These are phyloP conservation scores for Pandion haliaetus DNA, from an alignment of 2,113 vertebrate genomes.

Conservation along the genomic window DNA sequence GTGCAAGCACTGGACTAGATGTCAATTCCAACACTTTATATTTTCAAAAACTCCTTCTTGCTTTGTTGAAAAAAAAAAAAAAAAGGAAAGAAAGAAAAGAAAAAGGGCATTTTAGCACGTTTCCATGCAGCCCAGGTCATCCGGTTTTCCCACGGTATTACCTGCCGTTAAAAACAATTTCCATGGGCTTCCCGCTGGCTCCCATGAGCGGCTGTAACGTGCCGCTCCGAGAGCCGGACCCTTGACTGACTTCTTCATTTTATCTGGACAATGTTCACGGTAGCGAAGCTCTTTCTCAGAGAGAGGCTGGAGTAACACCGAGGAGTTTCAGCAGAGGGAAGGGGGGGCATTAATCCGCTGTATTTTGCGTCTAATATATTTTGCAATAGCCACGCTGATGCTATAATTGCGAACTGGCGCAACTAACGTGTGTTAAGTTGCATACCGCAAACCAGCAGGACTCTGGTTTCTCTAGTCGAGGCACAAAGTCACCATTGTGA, in stretches of 20 bases:
- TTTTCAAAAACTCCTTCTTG: constrained; percentile 5
- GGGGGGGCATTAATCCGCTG: not conserved
- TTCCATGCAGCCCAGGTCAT: constrained; percentile 12
- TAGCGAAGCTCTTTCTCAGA: not conserved
- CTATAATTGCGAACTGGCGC: not conserved
- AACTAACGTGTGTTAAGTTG: constrained; percentile 11
- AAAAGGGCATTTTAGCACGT: not conserved
- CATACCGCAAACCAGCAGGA: not conserved
- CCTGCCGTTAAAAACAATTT: constrained; percentile 33
- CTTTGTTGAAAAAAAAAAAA: not conserved
- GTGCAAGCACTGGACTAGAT: not conserved
- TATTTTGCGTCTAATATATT: not conserved
- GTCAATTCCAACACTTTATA: constrained; percentile 26
- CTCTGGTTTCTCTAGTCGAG: not conserved
- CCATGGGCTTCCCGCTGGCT: not conserved
- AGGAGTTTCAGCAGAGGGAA: not conserved
- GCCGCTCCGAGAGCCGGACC: not conserved
- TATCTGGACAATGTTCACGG: not conserved
- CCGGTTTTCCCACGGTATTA: constrained; percentile 56
- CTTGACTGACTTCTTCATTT: not conserved
- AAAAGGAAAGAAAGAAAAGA: no score
- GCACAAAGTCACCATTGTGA: constrained; percentile 51
- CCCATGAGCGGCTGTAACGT: not conserved
- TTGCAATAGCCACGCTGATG: constrained; percentile 15
- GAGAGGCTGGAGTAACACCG: not conserved